phyloP scores from a whole-genome alignment of 2,113 vertebrate genomes.

The Pogonocichla stellata region DNA sequence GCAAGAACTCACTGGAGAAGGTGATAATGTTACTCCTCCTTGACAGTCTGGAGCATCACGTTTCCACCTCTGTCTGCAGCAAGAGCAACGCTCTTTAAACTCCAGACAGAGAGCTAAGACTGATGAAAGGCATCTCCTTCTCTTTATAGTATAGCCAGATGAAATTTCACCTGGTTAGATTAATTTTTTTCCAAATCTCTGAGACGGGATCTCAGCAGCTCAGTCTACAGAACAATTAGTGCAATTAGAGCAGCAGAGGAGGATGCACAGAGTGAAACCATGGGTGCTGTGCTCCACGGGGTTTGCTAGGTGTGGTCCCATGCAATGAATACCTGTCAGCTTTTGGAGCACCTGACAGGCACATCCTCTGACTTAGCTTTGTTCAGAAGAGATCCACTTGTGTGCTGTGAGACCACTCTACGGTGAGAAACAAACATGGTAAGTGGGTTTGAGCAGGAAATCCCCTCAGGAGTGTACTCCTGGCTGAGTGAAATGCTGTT shows the following conservation, averaged over 20 bases:
- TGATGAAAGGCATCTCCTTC: neutral
- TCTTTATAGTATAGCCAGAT: neutral
- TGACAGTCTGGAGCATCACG: neutral
- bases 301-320: neutral
- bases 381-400: neutral
- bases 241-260: neutral
- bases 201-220: neutral
- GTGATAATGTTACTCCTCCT: neutral
- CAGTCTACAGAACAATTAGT: neutral
- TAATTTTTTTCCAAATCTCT: neutral
- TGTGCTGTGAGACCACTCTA: neutral
- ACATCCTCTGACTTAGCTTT: neutral
- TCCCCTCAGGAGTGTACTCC: neutral
- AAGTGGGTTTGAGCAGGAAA: neutral
- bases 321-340: neutral
- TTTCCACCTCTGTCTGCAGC: neutral
- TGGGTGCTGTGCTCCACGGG: neutral
- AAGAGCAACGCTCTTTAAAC: neutral
- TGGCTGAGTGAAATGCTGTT: neutral
- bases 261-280: neutral
- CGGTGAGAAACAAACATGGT: neutral
- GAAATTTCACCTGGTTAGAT: constrained; percentile 7
- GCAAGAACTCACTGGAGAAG: neutral
- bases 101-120: neutral
- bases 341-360: neutral